Evolutionary conservation across 2,888 invertebrate genomes (phyloP), one percentile per base, ranked within the genome.

Genomic region (Dusona sp.): DNA sequence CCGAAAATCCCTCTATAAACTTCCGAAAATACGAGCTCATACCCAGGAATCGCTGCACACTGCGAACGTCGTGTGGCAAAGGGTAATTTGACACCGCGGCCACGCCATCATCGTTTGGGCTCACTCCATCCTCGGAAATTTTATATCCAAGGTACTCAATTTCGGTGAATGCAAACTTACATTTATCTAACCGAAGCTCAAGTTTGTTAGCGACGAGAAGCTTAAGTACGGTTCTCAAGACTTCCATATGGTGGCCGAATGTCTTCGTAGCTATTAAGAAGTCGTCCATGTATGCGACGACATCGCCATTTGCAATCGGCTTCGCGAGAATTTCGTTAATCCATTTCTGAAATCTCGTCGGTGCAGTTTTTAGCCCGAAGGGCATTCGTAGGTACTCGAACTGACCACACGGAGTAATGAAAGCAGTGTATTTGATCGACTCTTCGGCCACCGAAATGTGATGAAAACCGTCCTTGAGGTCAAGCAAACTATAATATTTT

Each of bases 261-360:
- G 81, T 77, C 45, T 81, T 45, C 7, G 86, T 87, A 4, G 85
- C 86, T 4, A 88, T 42, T 16, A 89, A 51, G 67, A 89, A 74
- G 68, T 88, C 88, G 65, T 89, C 88, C 70, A 36, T 36, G 36
- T 36, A 36, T 7, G 36, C 36, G 36, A 36, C 36, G 3, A 36
- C 36, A 7, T 36, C 79, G 33, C 83, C 86, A 3, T 36, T 11
- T 19, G 42, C 54, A 11, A 86, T 88, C 0, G 57, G 38, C 11
- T 67, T 25, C 8, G 16, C 68, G 9, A 85, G n/a, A 7, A 83
- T 73, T 0, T 61, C 51, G 29, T 85, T 79, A 11, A 79, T 48
- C 36, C 38, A 86, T 29, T 67, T 68, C 19, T 83, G 83, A 36
- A 86, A 86, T n/a, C 48, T 75, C 2, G 78, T 45, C 16, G 86